phyloP scores from a whole-genome alignment of 1,140 invertebrate species.

The Drosophila tristis region DNA sequence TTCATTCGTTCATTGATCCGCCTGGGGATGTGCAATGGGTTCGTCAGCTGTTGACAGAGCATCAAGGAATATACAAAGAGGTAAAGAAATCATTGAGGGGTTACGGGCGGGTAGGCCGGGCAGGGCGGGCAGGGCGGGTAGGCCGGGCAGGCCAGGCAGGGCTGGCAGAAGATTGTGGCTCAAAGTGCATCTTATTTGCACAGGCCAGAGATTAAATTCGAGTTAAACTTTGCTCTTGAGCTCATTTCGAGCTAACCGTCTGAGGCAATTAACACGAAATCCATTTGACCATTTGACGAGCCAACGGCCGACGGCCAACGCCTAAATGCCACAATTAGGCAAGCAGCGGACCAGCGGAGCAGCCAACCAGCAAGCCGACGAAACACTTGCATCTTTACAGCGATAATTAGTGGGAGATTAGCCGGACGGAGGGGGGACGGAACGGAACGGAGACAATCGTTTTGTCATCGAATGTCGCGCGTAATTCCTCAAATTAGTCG shows the following conservation, averaged over 20 bases:
- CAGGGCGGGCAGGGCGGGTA: too few species aligned
- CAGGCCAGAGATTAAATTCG: too few species aligned
- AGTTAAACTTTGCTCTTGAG: neutral
- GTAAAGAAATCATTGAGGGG: too few species aligned
- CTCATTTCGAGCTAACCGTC: constrained; percentile 12
- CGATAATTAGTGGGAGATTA: constrained; percentile 34
- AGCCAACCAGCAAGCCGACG: constrained; percentile 16
- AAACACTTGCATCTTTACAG: too few species aligned
- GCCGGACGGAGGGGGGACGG: neutral
- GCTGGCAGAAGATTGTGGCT: too few species aligned
- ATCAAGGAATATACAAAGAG: too few species aligned
- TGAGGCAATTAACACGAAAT: constrained; percentile 19
- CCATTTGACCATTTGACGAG: neutral
- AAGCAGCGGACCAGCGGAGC: constrained; percentile 3
- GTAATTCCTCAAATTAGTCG: neutral
- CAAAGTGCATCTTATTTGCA: too few species aligned
- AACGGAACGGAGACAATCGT: neutral
- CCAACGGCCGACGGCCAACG: neutral
- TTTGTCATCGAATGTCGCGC: constrained; percentile 14
- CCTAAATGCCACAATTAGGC: constrained; percentile 36
- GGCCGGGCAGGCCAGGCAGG: too few species aligned
- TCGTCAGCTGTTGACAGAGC: too few species aligned
- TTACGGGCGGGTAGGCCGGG: too few species aligned
- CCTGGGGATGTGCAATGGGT: too few species aligned
- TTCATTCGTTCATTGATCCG: too few species aligned